Percentiles rank a stretch among this genome's conserved stretches.
phyloP scores from a whole-genome alignment of 2,113 vertebrate species.

The Saimiri boliviensis region DNA sequence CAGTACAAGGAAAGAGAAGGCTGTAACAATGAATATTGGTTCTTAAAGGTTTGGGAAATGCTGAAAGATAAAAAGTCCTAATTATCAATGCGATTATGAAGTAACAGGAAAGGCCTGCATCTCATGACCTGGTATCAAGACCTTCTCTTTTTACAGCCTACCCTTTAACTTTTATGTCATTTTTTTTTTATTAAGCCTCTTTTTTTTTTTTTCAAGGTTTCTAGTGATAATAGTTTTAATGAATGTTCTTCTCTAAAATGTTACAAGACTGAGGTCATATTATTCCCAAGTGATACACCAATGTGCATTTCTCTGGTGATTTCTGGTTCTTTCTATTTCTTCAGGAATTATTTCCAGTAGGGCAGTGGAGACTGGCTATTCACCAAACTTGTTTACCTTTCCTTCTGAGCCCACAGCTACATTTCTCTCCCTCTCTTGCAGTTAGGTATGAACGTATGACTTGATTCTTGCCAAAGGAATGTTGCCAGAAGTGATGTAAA shows the following conservation, averaged over 20 bases:
- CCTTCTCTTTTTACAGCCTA: not conserved
- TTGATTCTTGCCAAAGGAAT: conserved; percentile 39
- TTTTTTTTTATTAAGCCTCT: not conserved
- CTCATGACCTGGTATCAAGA: not conserved
- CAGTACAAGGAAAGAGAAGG: not conserved
- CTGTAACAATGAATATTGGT: too few relatives aligned
- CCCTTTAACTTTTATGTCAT: not conserved
- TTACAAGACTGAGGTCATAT: not conserved
- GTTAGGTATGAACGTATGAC: not conserved
- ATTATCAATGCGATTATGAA: not conserved
- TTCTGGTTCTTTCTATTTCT: not conserved
- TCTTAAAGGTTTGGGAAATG: not conserved
- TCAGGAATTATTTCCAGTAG: conserved; percentile 24
- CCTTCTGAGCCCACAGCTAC: not conserved
- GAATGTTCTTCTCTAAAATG: not conserved
- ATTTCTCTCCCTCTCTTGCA: not conserved
- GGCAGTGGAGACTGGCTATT: not conserved
- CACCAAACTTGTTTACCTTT: not conserved
- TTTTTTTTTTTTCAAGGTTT: not conserved
- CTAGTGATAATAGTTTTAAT: not conserved
- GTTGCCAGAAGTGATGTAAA: not conserved
- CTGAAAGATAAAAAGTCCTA: not conserved
- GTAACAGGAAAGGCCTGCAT: not conserved
- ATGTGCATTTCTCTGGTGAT: not conserved
- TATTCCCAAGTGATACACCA: not conserved